Base-by-base conservation (phyloP, 1,140 invertebrate genomes). In the Papilio xuthus region DNA sequence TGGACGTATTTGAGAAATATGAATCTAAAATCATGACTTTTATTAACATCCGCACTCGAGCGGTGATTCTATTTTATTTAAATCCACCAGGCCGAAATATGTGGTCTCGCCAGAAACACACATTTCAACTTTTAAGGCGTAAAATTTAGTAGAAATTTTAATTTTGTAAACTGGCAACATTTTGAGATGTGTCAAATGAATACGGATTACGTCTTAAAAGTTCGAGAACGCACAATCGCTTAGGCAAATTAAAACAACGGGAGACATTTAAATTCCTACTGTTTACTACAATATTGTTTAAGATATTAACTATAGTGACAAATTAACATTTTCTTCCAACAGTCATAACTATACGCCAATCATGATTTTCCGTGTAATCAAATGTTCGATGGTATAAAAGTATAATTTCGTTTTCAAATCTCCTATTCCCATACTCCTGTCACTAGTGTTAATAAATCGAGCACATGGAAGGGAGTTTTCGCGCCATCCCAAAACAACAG, bases 381-480 rank as follows among this genome's bases (percentile, higher is more conserved):
- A 44, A 50, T 72, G 73, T 75, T 80, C 63, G 70, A 69, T 69
- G n/a, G 26, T 1, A 56, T 67, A 78, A 50, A 28, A 72, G 20
- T 70, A 15, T 44, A 47, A 44, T 67, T 41, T 75, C 23, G 37
- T 47, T 41, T 37, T 79, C 23, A 71, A n/a, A 77, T 44, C 15
- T n/a, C 76, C 28, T 56, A 67, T 53, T 44, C 23, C 18, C 71
- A 74, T 37, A 75, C 15, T 74, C 67, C 53, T 82, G 79, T 86
- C 84, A 85, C 85, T 82, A 85, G 82, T 86, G 84, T 85, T 83
- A 82, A 85, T 86, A 86, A 86, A 75, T 78, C 80, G 44, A 81
- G 80, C 79, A 77, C 80, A 86, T 86, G 83, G 83, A 81, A 85
- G 85, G 81, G 83, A 71, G 69, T 71, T 72, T 72, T 72, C 73